A percentile compares a stretch with the other conserved stretches of the same genome.
These are phyloP conservation scores for Rhyacichthys aspro DNA, from an alignment of 2,797 vertebrate species.

Conservation along the genomic window DNA sequence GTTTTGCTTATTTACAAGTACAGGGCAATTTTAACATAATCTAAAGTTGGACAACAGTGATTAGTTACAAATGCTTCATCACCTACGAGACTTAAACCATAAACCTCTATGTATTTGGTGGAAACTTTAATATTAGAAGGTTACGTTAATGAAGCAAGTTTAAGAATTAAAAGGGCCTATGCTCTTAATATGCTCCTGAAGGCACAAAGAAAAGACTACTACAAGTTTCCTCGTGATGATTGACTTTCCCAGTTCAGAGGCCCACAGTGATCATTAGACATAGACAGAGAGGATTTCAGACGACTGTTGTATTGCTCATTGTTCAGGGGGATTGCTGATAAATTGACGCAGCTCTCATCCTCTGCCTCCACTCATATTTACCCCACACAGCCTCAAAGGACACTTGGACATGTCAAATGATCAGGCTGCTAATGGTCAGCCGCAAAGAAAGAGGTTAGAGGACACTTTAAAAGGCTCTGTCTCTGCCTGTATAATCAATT, in stretches of 20 bases:
- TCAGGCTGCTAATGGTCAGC: conserved; percentile 57
- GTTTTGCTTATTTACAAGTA: too few relatives aligned
- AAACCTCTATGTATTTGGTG: neutral
- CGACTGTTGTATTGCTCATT: conserved; percentile 38
- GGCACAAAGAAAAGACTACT: neutral
- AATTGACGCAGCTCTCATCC: conserved; percentile 45
- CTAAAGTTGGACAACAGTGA: too few relatives aligned
- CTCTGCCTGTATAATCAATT: conserved; percentile 74
- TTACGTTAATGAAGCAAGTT: neutral
- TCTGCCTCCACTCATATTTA: conserved; percentile 58
- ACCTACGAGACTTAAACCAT: too few relatives aligned
- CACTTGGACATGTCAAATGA: conserved; percentile 69
- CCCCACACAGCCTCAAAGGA: conserved; percentile 58
- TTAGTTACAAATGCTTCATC: too few relatives aligned
- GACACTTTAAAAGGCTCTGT: conserved; percentile 64
- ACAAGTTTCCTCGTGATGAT: conserved; percentile 14
- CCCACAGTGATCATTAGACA: conserved; percentile 18
- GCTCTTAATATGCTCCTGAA: conserved; percentile 4
- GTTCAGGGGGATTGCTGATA: conserved; percentile 47
- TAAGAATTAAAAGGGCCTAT: neutral
- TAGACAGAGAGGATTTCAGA: conserved; percentile 41
- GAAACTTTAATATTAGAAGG: neutral
- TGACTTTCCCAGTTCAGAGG: conserved; percentile 13
- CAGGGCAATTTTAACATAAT: too few relatives aligned
- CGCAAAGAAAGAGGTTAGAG: conserved; percentile 48